Base-by-base conservation (phyloP, 1,140 invertebrate species). In the Drosophila repletoides region DNA sequence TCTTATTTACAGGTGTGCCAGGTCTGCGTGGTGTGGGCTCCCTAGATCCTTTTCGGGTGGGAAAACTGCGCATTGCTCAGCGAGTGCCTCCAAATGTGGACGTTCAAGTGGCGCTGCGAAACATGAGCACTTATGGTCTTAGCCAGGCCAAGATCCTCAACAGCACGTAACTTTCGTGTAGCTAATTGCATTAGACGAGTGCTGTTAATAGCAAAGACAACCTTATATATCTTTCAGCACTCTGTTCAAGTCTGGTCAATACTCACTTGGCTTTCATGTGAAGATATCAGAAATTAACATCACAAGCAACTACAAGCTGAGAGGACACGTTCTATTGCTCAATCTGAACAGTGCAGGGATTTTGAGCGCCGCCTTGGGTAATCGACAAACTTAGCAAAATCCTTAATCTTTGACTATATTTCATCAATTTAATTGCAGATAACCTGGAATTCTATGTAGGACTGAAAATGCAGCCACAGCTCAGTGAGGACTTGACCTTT, bases 11-110 rank as follows among this genome's bases (percentile, higher is more conserved):
- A 77, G 74, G 74, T 34, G 46, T 77, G 10, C 74, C 71, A 6
- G 74, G 74, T 7, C 10, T 74, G 14, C 26, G 28, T 9, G 12
- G 34, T 10, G 29, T 74, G 9, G 72, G 74, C 12, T 4, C 71
- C 3, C 5, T 77, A 21, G 74, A 77, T 41, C 71, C 71, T n/a
- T 67, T 77, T 45, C 43, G 53, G 12, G 41, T 74, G 26, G 38
- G 56, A 5, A 48, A 41, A 17, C 34, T 67, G 5, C 60, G 61
- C 2, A 65, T 76, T 14, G 61, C 71, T 0, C 73, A 76, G 51
- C 58, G 52, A 5, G 60, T 56, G 19, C 40, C 56, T 9, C 58
- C 55, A 29, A 61, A 61, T 49, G 26, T 65, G 24, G 53, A 70
- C 28, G 55, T 76, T n/a, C 49, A 66, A 24, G 64, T 64, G 14